These are phyloP conservation scores for Embiotoca jacksoni DNA, from an alignment of 2,113 vertebrate species.

Conservation along the genomic window DNA sequence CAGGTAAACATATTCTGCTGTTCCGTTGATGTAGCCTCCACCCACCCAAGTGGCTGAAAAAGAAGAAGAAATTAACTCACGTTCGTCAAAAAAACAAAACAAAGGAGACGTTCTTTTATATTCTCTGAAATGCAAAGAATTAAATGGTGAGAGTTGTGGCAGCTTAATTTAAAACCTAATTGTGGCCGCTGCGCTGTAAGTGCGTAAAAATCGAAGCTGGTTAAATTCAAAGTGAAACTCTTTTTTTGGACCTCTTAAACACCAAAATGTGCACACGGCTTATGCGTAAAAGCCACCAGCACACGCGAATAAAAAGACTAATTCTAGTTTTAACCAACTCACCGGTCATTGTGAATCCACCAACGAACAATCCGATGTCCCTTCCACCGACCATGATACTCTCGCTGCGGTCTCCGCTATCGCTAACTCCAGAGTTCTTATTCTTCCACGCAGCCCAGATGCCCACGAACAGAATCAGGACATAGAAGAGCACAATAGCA, in stretches of 20 bases:
- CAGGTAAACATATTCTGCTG: conserved; percentile 96
- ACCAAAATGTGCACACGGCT: background rate
- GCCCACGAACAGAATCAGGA: conserved; percentile 93
- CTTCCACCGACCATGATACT: conserved; percentile 96
- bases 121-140: background rate
- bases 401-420: conserved; percentile 88
- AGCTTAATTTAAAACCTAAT: no score
- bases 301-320: background rate
- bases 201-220: conserved; percentile 50
- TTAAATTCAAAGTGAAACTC: background rate
- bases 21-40: conserved; percentile 98
- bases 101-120: background rate
- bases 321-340: conserved; percentile 52
- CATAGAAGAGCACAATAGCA: conserved; percentile 94
- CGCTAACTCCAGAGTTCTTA: conserved; percentile 86
- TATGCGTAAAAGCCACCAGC: background rate
- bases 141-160: background rate
- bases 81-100: background rate
- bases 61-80: background rate
- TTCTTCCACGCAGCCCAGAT: conserved; percentile 99
- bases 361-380: conserved; percentile 96
- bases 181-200: background rate
- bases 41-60: conserved; percentile 96
- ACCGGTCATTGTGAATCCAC: conserved; percentile 99
- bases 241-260: background rate